phyloP scores from a whole-genome alignment of 2,797 vertebrate genomes.

The Aplochiton taeniatus region DNA sequence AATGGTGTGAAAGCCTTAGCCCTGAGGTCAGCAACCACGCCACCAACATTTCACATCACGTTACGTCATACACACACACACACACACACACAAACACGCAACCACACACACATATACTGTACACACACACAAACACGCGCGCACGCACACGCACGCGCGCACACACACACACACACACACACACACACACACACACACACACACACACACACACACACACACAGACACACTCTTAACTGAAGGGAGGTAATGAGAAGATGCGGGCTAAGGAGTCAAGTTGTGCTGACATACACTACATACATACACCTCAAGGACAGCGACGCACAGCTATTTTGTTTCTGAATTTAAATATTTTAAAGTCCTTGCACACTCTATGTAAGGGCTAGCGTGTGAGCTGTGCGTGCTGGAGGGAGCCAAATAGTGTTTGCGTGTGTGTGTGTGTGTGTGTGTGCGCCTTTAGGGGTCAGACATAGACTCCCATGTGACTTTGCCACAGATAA shows the following conservation, averaged over 20 bases:
- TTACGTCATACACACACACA: not conserved
- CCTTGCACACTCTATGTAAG: no score
- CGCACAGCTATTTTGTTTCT: no score
- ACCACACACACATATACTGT: not conserved
- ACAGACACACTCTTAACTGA: not conserved
- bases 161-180: no score
- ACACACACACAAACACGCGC: not conserved
- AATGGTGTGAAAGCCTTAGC: not conserved
- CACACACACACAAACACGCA: not conserved
- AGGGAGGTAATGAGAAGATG: no score
- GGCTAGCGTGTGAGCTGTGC: no score
- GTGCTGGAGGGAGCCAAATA: no score
- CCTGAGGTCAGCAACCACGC: not conserved
- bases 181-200: conserved; percentile 10
- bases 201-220: conserved; percentile 22
- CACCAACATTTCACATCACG: not conserved
- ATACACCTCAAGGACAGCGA: no score
- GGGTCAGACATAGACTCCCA: not conserved
- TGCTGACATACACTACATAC: no score
- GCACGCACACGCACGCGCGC: conserved; percentile 9
- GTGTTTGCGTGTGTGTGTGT: no score
- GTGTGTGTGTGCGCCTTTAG: no score
- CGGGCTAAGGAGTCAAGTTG: no score
- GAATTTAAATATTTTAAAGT: no score
- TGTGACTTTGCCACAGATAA: not conserved